Conservation (phyloP, 2,888 invertebrate species). For the Tinea trinotella region DNA sequence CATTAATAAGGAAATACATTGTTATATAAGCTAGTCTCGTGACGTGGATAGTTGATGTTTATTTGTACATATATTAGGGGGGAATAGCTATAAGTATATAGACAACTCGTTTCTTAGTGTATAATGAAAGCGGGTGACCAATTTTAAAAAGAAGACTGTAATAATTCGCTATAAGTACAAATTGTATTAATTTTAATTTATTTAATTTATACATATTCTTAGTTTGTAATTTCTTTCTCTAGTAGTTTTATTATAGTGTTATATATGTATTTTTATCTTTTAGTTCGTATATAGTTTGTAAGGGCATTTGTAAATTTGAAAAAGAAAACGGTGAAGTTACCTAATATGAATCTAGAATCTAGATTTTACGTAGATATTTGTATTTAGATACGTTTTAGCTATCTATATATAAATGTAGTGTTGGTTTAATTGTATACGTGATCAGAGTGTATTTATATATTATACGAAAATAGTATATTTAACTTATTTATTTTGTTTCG, state of each 20-base stretch:
- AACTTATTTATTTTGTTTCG: conserved; percentile 11
- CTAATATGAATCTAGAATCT: conserved; percentile 30
- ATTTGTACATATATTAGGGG: not conserved
- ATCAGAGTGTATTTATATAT: conserved; percentile 16
- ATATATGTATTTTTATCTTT: conserved; percentile 1
- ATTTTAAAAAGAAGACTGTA: conserved; percentile 61
- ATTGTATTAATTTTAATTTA: conserved; percentile 24
- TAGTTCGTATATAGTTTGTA: not conserved
- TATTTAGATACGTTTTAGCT: not conserved
- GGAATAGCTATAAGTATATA: not conserved
- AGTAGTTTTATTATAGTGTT: not conserved
- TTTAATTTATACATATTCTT: not conserved
- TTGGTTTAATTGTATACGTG: conserved; percentile 5
- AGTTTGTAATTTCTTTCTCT: not conserved
- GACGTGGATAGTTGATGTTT: conserved; percentile 10
- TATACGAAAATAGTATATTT: conserved; percentile 11
- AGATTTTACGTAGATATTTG: not conserved
- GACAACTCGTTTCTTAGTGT: not conserved
- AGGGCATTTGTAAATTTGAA: conserved; percentile 32
- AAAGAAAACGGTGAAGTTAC: conserved; percentile 56
- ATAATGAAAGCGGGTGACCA: conserved; percentile 43
- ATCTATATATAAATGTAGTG: not conserved
- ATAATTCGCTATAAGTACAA: conserved; percentile 48
- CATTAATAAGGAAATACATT: conserved; percentile 5
- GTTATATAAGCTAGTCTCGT: conserved; percentile 8